A percentile compares a stretch with the other conserved stretches of the same genome.
Conservation (phyloP, 2,797 vertebrate species). For the Notolabrus celidotus region DNA sequence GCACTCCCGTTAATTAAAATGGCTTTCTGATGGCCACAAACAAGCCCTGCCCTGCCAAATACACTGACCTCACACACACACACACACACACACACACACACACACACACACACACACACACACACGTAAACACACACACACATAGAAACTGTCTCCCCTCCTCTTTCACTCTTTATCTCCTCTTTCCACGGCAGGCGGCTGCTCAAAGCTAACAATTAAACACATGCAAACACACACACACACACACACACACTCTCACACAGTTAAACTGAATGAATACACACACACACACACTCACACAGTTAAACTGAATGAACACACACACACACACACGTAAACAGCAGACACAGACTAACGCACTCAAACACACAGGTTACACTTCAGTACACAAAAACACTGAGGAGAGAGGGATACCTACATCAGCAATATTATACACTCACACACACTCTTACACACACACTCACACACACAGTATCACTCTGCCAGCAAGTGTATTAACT, state of each 20-base stretch:
- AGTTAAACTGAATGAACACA: no score
- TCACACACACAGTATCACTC: constrained; percentile 8
- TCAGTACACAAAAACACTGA: constrained; percentile 13
- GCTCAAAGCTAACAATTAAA: constrained; percentile 45
- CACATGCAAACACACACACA: constrained; percentile 6
- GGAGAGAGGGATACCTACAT: constrained; percentile 10
- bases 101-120: constrained; percentile 12
- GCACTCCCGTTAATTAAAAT: constrained; percentile 67
- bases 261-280: constrained; percentile 11
- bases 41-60: constrained; percentile 49
- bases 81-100: constrained; percentile 17
- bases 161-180: constrained; percentile 46
- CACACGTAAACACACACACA: constrained; percentile 14
- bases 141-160: background rate
- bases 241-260: background rate
- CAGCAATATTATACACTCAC: constrained; percentile 21
- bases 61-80: constrained; percentile 33
- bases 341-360: background rate
- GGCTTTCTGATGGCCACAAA: constrained; percentile 64
- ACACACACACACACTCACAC: constrained; percentile 1
- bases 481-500: constrained; percentile 57
- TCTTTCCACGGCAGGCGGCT: constrained; percentile 44
- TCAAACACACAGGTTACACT: constrained; percentile 7
- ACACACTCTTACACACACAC: constrained; percentile 18
- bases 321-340: background rate